A percentile compares a stretch with the other conserved stretches of the same genome.
phyloP scores from a whole-genome alignment of 2,888 invertebrate genomes.

The Lysandra bellargus region DNA sequence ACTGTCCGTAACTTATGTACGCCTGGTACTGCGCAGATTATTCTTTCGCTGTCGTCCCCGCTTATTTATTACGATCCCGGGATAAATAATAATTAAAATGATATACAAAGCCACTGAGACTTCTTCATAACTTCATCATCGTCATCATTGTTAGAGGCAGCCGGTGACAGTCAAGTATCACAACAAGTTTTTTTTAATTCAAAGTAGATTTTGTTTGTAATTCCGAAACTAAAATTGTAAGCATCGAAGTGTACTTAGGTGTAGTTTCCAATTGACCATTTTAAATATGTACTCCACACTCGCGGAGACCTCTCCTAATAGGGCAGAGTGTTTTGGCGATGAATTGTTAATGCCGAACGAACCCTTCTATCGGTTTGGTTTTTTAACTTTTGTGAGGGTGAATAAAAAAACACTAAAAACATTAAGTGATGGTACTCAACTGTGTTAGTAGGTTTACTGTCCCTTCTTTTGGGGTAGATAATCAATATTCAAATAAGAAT shows the following conservation, averaged over 20 bases:
- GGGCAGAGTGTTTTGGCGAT: slow-evolving; percentile 69
- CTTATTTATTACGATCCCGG: slow-evolving; percentile 44
- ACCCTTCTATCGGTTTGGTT: slow-evolving; percentile 59
- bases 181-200: too few species aligned
- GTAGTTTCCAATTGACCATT: slow-evolving; percentile 45
- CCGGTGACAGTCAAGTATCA: too few species aligned
- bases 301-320: slow-evolving; percentile 57
- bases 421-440: slow-evolving; percentile 9
- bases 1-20: slow-evolving; percentile 66
- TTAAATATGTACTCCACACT: slow-evolving; percentile 64
- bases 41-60: slow-evolving; percentile 45
- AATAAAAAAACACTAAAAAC: slow-evolving; percentile 17
- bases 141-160: not conserved
- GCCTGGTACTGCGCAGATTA: slow-evolving; percentile 54
- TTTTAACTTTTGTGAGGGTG: slow-evolving; percentile 21
- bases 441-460: slow-evolving; percentile 11
- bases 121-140: not conserved
- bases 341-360: slow-evolving; percentile 68
- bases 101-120: slow-evolving; percentile 16
- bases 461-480: not conserved
- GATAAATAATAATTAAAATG: slow-evolving; percentile 30
- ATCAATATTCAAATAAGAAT: not conserved
- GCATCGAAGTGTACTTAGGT: not conserved
- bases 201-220: not conserved
- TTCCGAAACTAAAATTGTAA: slow-evolving; percentile 5